phyloP scores from a whole-genome alignment of 2,888 invertebrate species.

The Drosophila diplacantha region DNA sequence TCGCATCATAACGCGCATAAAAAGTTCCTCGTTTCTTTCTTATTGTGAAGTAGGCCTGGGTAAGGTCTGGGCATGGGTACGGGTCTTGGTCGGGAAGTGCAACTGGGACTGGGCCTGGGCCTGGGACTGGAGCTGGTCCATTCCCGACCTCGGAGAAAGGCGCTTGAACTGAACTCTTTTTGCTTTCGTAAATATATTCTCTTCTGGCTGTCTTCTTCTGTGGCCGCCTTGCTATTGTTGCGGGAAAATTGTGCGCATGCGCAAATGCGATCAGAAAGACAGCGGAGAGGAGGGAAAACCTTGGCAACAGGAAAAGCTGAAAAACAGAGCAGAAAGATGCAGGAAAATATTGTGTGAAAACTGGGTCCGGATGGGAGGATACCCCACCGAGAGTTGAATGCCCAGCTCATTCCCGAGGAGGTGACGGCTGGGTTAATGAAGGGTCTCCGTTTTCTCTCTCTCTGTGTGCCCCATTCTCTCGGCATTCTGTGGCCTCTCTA shows the following conservation, averaged over 20 bases:
- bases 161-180: slow-evolving; percentile 56
- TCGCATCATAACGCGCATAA: slow-evolving; percentile 38
- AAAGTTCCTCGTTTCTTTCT: slow-evolving; percentile 20
- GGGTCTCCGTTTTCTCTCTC: slow-evolving; percentile 52
- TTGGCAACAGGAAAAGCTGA: slow-evolving; percentile 35
- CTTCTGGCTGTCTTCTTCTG: slow-evolving; percentile 19
- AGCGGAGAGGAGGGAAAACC: slow-evolving; percentile 20
- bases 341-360: slow-evolving; percentile 71
- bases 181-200: slow-evolving; percentile 4
- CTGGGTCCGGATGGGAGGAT: slow-evolving; percentile 37
- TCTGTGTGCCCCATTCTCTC: slow-evolving; percentile 9
- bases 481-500: slow-evolving; percentile 5
- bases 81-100: slow-evolving; percentile 28
- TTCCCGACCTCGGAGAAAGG: slow-evolving; percentile 60
- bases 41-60: slow-evolving; percentile 27
- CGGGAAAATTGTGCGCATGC: slow-evolving; percentile 72
- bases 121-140: slow-evolving; percentile 36
- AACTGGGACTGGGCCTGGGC: slow-evolving; percentile 19
- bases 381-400: slow-evolving; percentile 58
- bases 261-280: slow-evolving; percentile 57
- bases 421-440: slow-evolving; percentile 62
- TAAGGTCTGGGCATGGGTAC: slow-evolving; percentile 32
- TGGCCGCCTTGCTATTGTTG: slow-evolving; percentile 46
- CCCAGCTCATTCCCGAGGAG: slow-evolving; percentile 38
- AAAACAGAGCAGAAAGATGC: slow-evolving; percentile 53